Base-by-base conservation (phyloP, 2,888 invertebrate species). In the Smittia sp. region DNA sequence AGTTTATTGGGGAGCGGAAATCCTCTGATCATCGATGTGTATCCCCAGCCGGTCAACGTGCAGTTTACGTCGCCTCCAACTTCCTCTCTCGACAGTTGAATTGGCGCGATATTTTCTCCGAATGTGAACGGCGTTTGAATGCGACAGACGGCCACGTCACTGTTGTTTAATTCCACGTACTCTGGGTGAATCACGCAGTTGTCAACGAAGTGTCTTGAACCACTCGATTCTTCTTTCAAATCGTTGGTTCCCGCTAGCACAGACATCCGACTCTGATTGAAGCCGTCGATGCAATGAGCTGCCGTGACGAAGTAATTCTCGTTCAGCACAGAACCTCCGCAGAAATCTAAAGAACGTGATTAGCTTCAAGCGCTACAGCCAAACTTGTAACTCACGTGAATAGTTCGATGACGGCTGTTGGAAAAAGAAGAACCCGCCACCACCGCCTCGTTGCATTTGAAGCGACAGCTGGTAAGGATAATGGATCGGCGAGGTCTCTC, bases 391-490 rank as follows among this genome's bases (percentile, higher is more conserved):
- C 32, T 32, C 9, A 32, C 79, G 78, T 0, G 78, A 9, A 78
- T 41, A 74, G 76, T 67, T 77, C 76, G 74, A 11, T 65, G 75
- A 72, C 75, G 75, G 74, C 38, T 75, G 70, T 52, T 25, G 9
- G 39, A 11, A 74, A 65, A 3, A 32, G 3, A 32, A 6, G 46
- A 46, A 46, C 2, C 22, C 18, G 18, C 58, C 58, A 3, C 18
- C 58, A 15, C 13, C 22, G 15, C 22, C 24, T 32, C 18, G 63
- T 41, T 68, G 69, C n/a, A 76, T 74, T 75, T 77, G 77, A 6
- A 77, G 66, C 1, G 82, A 82, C 1, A 82, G 77, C 76, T 82
- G 82, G 76, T 79, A 82, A 1, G 81, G 81, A 74, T 81, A 79
- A 24, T 79, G 77, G n/a, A 78, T 74, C 1, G 74, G 74, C n/a